Base-by-base conservation (phyloP, 2,113 vertebrate genomes). In the Pitta sordida region DNA sequence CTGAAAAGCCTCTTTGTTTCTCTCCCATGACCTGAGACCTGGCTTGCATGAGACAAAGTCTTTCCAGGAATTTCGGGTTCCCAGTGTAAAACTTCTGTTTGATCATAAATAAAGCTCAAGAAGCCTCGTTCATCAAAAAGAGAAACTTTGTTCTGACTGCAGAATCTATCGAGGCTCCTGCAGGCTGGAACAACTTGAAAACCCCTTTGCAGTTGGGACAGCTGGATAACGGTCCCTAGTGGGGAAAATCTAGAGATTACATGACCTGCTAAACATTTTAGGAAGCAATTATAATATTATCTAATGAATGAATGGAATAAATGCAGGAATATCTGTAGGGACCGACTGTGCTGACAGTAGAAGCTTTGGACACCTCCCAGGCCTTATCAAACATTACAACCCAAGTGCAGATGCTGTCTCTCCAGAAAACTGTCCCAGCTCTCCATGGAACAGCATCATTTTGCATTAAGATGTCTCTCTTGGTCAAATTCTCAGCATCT, bases 1-100 rank as follows among this genome's bases (percentile, higher is more conserved):
- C 63, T 79, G 83, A 91, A 95, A n/a, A 62, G 34, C 48, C 48
- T 79, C 75, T 88, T 82, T 88, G 78, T 92, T 93, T 86, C 78
- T 79, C 15, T 80, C 55, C 30, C 67, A 3, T 37, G 41, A 73
- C 37, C 16, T 73, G 81, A 86, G 65, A 63, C 46, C 65, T 92
- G 86, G 63, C 74, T 92, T 44, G 19, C 23, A 9, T 16, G 46
- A 87, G 79, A 74, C 23, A 18, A 75, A 63, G 52, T 67, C 75
- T 84, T 46, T 76, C 37, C 48, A 73, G 75, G 67, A 77, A 53
- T 67, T 83, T 67, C 3, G 3, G 71, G 44, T 83, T 95, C 52
- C 34, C 36, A 73, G 46, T 59, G 46, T 71, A 64, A 48, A 95
- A 81, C 26, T 81, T 23, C 46, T 34, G 32, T 74, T 71, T 74